These are phyloP conservation scores for Cassiopea xamachana DNA, from an alignment of 30 jellyfish, hydroid and myxozoan genomes.

Conservation along the genomic window DNA sequence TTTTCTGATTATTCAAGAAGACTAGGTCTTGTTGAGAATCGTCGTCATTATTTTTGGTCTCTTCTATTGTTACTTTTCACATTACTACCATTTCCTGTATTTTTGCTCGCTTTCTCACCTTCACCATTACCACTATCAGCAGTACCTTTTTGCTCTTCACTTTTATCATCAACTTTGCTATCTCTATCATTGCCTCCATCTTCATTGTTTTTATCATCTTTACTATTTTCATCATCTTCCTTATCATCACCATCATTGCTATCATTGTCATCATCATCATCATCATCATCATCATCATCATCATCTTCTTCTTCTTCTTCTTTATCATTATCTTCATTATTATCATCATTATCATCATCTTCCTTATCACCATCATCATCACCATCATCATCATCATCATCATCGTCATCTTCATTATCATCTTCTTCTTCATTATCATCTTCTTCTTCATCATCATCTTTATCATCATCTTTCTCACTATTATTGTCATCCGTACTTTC, in stretches of 20 bases:
- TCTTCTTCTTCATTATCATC: constrained; percentile 18
- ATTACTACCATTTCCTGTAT: not conserved
- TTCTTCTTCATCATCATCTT: constrained; percentile 32
- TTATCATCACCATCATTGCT: not conserved
- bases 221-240: not conserved
- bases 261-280: constrained; percentile 10
- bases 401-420: constrained; percentile 14
- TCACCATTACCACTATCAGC: not conserved
- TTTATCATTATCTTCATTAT: not conserved
- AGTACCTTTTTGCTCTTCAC: not conserved
- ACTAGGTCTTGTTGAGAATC: not conserved
- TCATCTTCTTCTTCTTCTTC: constrained; percentile 1
- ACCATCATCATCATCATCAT: not conserved
- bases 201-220: not conserved
- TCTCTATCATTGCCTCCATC: not conserved
- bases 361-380: constrained; percentile 9
- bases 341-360: not conserved
- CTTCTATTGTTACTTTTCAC: not conserved
- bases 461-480: not conserved
- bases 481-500: not conserved
- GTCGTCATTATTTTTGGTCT: not conserved
- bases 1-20: no score
- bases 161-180: not conserved
- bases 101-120: constrained; percentile 16
- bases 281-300: constrained; percentile 3